Evolutionary conservation across 2,888 invertebrate genomes (phyloP), one percentile per base, ranked within the genome.

Genomic region (Allacma fusca): DNA sequence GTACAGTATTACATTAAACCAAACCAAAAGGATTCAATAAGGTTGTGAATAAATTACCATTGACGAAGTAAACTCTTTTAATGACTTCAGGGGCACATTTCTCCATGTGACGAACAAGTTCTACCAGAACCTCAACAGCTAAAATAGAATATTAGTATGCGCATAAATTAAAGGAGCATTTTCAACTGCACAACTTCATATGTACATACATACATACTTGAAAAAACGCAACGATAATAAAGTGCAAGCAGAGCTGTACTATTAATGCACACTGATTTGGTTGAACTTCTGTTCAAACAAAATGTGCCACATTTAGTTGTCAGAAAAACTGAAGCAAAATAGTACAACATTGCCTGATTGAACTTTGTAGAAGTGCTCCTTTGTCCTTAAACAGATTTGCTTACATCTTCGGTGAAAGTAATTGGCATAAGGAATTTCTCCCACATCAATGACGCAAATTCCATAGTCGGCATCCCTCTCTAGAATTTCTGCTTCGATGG

Each of bases 121-220:
- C 70, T 1, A 76, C 29, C 28, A 76, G 76, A 23, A 76, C 76
- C 34, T 76, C 76, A n/a, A 70, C 26, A 19, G 76, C 69, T 73
- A 26, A 4, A n/a, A n/a, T n/a, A 29, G 29, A 28, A 71, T 43
- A 23, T 40, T 13, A 57, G 9, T 62, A 24, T 62, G 23, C 4
- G 50, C 21, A 62, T 62, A 5, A 62, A 7, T 26, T 62, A 24
- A 23, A 62, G 26, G 23, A 62, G 62, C 57, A 57, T n/a, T 23
- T 59, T 59, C 59, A 7, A 59, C 59, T 13, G 7, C 5, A 59
- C 59, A 21, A n/a, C n/a, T n/a, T n/a, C n/a, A n/a, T n/a, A n/a
- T n/a, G n/a, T n/a, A n/a, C n/a, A n/a, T n/a, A n/a, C n/a, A n/a
- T n/a, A n/a, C n/a, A n/a, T n/a, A n/a, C n/a, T n/a, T n/a, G n/a